Conservation (phyloP, 2,797 vertebrate species). For the Galaxias olidus region DNA sequence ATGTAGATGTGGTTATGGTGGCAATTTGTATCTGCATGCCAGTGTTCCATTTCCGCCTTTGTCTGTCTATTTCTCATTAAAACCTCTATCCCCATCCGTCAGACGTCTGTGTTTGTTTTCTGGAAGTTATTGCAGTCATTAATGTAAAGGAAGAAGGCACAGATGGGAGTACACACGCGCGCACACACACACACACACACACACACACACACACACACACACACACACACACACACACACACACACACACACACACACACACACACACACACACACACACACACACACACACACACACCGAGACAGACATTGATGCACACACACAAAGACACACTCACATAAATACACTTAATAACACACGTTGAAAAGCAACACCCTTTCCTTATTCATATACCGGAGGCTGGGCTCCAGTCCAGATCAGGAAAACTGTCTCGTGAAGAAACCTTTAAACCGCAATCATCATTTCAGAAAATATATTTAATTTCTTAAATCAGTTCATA, state of each 20-base stretch:
- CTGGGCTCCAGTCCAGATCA: too few relatives aligned
- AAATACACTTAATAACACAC: not conserved
- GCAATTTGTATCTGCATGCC: constrained; percentile 71
- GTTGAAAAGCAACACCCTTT: too few relatives aligned
- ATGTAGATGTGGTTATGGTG: constrained; percentile 76
- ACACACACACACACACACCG: not conserved
- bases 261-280: constrained; percentile 1
- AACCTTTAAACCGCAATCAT: too few relatives aligned
- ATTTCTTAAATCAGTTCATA: too few relatives aligned
- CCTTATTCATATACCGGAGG: too few relatives aligned
- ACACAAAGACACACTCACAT: not conserved
- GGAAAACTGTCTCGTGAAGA: too few relatives aligned
- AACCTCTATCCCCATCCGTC: constrained; percentile 64
- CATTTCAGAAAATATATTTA: too few relatives aligned
- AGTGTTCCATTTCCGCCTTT: constrained; percentile 69
- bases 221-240: constrained; percentile 4
- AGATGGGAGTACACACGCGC: constrained; percentile 8
- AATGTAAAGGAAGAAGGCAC: constrained; percentile 28
- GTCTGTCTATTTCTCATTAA: constrained; percentile 74
- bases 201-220: constrained; percentile 9
- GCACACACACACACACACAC: not conserved
- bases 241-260: too few relatives aligned
- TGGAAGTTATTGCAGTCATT: constrained; percentile 43
- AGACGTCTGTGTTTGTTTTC: constrained; percentile 61
- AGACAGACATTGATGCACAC: too few relatives aligned